Conservation (phyloP, 2,113 vertebrate genomes). For the Platanista minor region DNA sequence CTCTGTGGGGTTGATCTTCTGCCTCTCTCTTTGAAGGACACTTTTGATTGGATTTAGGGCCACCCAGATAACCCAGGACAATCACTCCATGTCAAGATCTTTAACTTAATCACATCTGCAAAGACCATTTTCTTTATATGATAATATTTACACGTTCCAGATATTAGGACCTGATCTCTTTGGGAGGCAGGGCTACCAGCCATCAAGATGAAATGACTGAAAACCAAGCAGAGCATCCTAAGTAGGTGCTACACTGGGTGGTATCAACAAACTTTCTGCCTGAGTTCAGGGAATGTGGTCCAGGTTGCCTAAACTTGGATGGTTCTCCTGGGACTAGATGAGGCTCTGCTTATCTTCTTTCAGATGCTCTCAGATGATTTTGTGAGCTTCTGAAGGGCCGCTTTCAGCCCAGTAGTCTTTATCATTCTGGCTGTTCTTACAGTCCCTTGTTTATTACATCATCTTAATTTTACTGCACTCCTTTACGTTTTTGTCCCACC, state of each 20-base stretch:
- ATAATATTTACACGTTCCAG: background rate
- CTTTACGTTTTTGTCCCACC: background rate
- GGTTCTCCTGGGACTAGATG: background rate
- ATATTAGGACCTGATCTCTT: background rate
- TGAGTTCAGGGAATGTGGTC: background rate
- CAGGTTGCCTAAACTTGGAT: background rate
- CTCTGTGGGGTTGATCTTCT: background rate
- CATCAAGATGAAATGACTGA: background rate
- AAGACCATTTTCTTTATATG: background rate
- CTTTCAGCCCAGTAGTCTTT: background rate
- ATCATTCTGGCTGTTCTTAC: background rate
- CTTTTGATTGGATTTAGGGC: background rate
- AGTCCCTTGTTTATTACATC: background rate
- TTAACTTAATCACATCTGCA: background rate
- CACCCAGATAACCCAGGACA: background rate
- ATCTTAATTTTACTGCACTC: background rate
- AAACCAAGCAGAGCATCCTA: background rate
- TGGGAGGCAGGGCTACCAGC: background rate
- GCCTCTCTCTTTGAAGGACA: background rate
- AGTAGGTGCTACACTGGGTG: background rate
- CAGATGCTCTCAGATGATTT: background rate
- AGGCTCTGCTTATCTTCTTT: background rate
- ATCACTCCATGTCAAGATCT: background rate
- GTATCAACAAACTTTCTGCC: background rate
- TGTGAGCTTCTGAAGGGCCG: background rate